A percentile compares a stretch with the other conserved stretches of the same genome.
These are phyloP conservation scores for Pristionchus fissidentatus DNA, from an alignment of 2,888 invertebrate species.

Conservation along the genomic window DNA sequence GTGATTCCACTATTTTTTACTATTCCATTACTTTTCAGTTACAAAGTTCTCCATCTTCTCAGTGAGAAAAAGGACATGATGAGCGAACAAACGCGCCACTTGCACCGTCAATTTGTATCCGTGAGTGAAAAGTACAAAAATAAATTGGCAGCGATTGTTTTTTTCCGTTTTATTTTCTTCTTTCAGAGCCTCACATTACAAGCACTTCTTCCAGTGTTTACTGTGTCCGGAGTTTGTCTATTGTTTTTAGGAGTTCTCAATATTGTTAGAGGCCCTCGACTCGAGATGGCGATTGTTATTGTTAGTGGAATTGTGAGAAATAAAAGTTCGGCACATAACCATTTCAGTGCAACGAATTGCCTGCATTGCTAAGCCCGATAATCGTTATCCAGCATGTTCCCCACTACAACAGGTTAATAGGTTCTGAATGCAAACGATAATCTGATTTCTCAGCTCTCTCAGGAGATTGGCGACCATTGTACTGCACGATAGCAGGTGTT, in stretches of 20 bases:
- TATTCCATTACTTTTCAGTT: not conserved
- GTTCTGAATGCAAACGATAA: too few species aligned
- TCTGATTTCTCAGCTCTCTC: too few species aligned
- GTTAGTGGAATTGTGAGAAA: too few species aligned
- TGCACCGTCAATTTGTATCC: not conserved
- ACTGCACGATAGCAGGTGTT: too few species aligned
- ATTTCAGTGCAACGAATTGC: not conserved
- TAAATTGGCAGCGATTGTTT: too few species aligned
- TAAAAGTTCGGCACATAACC: too few species aligned
- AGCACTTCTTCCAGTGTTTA: constrained; percentile 1
- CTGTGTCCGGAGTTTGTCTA: not conserved
- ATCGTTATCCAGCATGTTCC: constrained; percentile 1
- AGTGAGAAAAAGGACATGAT: constrained; percentile 8
- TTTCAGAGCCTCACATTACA: not conserved
- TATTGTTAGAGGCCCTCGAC: too few species aligned
- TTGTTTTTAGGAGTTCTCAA: not conserved
- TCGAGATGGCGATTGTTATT: too few species aligned
- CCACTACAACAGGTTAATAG: constrained; percentile 20
- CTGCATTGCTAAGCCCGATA: not conserved
- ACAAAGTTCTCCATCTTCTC: not conserved
- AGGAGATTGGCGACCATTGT: too few species aligned
- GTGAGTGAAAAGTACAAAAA: too few species aligned
- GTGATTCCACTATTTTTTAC: too few species aligned
- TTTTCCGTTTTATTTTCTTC: too few species aligned
- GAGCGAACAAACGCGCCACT: not conserved